Conservation (phyloP, 2,888 invertebrate species). For the Trissolcus japonicus region DNA sequence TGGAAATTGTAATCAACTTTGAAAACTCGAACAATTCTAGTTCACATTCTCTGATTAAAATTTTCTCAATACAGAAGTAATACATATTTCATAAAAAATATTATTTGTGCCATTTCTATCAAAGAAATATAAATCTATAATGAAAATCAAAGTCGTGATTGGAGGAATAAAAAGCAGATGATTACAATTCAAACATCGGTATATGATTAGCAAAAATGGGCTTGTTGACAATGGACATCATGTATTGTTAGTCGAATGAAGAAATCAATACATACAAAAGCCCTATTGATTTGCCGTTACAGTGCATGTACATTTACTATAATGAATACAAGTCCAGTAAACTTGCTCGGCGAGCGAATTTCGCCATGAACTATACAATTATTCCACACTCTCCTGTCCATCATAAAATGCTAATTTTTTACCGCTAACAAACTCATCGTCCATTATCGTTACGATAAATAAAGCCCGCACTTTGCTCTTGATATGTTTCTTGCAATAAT, state of each 20-base stretch:
- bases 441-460: constrained; percentile 7
- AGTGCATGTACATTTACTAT: constrained; percentile 34
- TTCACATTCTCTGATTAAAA: too few species aligned
- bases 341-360: constrained; percentile 10
- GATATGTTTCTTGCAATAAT: background rate
- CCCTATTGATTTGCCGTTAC: constrained; percentile 32
- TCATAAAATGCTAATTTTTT: constrained; percentile 22
- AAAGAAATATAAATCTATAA: too few species aligned
- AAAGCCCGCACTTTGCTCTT: background rate
- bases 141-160: too few species aligned
- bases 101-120: too few species aligned
- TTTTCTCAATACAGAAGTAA: too few species aligned
- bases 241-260: constrained; percentile 34
- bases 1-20: too few species aligned
- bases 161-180: too few species aligned
- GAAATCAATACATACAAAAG: constrained; percentile 44
- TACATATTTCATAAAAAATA: too few species aligned
- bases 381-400: background rate
- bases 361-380: constrained; percentile 17
- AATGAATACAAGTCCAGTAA: constrained; percentile 34
- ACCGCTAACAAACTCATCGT: background rate
- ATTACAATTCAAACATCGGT: too few species aligned
- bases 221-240: constrained; percentile 15
- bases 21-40: too few species aligned
- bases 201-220: constrained; percentile 16